Conservation (phyloP, 1,140 invertebrate genomes). For the Vollenhovia emeryi region DNA sequence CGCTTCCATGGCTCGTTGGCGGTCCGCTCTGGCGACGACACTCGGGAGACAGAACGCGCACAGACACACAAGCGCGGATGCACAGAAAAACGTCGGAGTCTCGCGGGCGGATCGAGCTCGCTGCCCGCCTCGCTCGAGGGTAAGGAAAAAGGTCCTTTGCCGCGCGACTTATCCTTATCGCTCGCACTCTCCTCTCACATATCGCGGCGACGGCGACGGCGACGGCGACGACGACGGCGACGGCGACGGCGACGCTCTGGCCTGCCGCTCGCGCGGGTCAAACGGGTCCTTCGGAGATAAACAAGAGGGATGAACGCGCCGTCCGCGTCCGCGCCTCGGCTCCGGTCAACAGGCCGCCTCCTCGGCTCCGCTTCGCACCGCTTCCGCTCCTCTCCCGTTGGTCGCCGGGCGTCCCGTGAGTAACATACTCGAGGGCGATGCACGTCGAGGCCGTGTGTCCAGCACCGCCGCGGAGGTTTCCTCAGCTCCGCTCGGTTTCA, state of each 20-base stretch:
- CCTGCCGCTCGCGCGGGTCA: no score
- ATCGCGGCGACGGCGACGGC: neutral
- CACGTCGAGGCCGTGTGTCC: no score
- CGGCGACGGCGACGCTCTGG: neutral
- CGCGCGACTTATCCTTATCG: neutral
- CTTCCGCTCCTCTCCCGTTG: neutral
- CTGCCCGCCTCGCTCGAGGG: neutral
- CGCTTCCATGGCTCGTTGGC: neutral
- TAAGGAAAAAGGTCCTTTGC: neutral
- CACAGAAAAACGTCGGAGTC: slow-evolving; percentile 23
- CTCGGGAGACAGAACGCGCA: neutral
- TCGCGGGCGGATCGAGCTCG: neutral
- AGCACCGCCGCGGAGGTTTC: no score
- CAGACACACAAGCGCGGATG: slow-evolving; percentile 12
- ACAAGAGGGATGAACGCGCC: neutral
- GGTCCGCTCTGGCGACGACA: neutral
- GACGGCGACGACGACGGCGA: neutral
- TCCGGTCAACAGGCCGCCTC: slow-evolving; percentile 18
- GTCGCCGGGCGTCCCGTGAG: neutral
- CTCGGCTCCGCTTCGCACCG: neutral
- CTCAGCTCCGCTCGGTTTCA: neutral
- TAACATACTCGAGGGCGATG: neutral
- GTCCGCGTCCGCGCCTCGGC: neutral
- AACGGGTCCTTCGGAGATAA: no score
- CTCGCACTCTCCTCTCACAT: slow-evolving; percentile 32